These are phyloP conservation scores for Thalassarche chlororhynchos DNA, from an alignment of 2,113 vertebrate genomes.

Conservation along the genomic window DNA sequence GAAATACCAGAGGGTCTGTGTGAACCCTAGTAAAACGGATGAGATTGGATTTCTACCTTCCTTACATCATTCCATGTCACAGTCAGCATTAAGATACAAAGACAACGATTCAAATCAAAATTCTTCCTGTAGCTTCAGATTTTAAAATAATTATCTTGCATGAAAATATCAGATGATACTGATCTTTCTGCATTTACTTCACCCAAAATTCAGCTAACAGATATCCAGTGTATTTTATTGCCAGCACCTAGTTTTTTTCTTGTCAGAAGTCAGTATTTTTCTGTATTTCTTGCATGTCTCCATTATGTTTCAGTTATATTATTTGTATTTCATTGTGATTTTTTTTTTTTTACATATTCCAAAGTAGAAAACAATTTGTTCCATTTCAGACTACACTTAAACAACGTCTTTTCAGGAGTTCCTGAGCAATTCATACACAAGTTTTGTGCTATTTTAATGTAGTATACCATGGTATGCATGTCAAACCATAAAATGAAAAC, in stretches of 20 bases:
- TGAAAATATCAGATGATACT: neutral
- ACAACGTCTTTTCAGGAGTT: neutral
- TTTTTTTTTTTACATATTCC: neutral
- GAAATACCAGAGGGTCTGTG: neutral
- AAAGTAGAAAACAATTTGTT: neutral
- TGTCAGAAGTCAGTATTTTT: neutral
- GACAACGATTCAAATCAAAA: neutral
- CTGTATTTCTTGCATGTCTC: neutral
- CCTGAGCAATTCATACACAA: neutral
- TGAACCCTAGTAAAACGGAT: neutral
- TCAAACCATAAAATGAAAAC: neutral
- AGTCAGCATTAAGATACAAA: conserved; percentile 18
- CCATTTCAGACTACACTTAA: neutral
- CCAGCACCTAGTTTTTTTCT: neutral
- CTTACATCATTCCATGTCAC: conserved; percentile 1
- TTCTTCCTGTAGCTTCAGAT: neutral
- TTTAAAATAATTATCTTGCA: neutral
- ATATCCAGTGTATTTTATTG: neutral
- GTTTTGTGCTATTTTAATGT: neutral
- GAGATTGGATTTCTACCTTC: conserved; percentile 28
- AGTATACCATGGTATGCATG: neutral
- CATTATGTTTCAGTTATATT: neutral
- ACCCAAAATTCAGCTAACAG: neutral
- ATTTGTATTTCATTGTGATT: neutral
- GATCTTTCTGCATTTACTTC: neutral